Evolutionary conservation across 2,888 invertebrate genomes (phyloP), one percentile per base, ranked within the genome.

Genomic region (Apodemia duryi): DNA sequence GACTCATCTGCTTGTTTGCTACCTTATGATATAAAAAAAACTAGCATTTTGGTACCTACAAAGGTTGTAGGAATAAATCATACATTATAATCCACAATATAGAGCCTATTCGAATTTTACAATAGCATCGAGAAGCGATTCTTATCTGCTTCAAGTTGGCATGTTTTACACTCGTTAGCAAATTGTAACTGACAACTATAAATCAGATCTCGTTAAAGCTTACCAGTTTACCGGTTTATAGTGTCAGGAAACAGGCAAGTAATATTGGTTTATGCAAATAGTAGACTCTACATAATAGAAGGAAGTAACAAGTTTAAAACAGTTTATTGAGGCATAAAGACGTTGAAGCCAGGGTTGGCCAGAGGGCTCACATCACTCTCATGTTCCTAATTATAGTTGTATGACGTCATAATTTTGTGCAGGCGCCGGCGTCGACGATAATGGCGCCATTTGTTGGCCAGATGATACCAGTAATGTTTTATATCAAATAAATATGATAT

Each of bases 131-230:
- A 43, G 43, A 43, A 80, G 69, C 77, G 86, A 88, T 88, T 83
- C 83, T 81, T 88, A 88, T 88, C 87, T 72, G 66, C 73, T 72
- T 71, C 73, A 81, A 74, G 81, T 78, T 80, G 83, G 82, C 83
- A 82, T 81, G 83, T 82, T 83, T 81, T 81, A 81, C 84, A 86
- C 83, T 85, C 82, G 85, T 85, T 87, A 85, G 84, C 85, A 87
- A 87, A 89, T 88, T 87, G 83, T 79, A 83, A 83, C 81, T 81
- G 86, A 83, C 87, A 82, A 80, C 78, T 77, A 78, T 81, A 81
- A 85, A 84, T 86, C 82, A 79, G 77, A 80, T 77, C 80, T 77
- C 70, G 77, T 80, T 79, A 71, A 28, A 29, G 54, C 28, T 43
- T 3, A 43, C 54, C 54, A 29, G 29, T 70, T 74, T 72, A 64